A percentile compares a stretch with the other conserved stretches of the same genome.
Evolutionary conservation across 2,797 vertebrate species (phyloP).

Genomic region (Dicrostonyx torquatus): DNA sequence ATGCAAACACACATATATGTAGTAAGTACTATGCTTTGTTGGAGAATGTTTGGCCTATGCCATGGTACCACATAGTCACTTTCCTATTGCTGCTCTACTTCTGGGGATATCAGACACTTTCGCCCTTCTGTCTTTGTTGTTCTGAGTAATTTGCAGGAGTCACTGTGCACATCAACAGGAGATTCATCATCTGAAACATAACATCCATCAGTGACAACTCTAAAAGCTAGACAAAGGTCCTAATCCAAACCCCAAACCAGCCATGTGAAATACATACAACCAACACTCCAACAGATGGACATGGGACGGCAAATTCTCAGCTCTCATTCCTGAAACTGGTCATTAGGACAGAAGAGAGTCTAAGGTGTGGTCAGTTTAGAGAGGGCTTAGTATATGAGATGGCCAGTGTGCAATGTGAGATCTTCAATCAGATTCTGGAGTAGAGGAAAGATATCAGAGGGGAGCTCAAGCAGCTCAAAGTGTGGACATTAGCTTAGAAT

Average conservation of each 20-base stretch:
- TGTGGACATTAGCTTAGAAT: background rate
- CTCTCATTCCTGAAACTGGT: background rate
- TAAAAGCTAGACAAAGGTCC: background rate
- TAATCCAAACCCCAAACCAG: background rate
- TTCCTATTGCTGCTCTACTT: background rate
- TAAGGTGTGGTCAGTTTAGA: background rate
- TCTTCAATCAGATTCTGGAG: background rate
- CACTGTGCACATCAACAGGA: background rate
- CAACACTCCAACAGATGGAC: background rate
- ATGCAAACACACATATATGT: background rate
- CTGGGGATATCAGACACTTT: background rate
- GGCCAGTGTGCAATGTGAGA: background rate
- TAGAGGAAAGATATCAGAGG: background rate
- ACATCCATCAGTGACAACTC: background rate
- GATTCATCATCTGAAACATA: background rate
- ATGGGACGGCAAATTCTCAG: background rate
- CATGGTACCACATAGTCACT: background rate
- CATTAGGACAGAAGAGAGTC: background rate
- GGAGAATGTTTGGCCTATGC: background rate
- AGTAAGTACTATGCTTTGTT: slow-evolving; percentile 1
- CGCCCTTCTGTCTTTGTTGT: background rate
- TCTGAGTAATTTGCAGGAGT: background rate
- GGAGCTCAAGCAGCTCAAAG: background rate
- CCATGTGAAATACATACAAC: background rate
- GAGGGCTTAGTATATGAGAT: background rate